Conservation (phyloP, 2,888 invertebrate species). For the Nephrotoma flavescens region DNA sequence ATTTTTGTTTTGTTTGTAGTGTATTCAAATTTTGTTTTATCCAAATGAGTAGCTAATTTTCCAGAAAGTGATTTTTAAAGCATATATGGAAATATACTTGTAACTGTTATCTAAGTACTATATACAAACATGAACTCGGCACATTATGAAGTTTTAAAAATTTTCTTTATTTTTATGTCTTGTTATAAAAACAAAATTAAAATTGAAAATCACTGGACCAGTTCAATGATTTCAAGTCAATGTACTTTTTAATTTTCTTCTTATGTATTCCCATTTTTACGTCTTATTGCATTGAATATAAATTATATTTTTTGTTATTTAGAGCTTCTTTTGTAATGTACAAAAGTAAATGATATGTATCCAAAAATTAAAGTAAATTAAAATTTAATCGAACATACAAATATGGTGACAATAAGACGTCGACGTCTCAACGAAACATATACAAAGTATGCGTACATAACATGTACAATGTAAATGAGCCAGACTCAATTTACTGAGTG, state of each 20-base stretch:
- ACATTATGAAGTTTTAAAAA: neutral
- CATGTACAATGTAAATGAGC: neutral
- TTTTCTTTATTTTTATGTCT: neutral
- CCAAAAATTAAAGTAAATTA: neutral
- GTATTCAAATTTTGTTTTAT: neutral
- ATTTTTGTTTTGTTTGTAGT: slow-evolving; percentile 7
- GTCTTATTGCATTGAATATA: neutral
- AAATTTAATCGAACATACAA: neutral
- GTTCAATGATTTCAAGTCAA: neutral
- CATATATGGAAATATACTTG: no score
- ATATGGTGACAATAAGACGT: neutral
- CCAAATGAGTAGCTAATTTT: neutral
- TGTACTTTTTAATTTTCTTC: neutral
- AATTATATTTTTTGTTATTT: neutral
- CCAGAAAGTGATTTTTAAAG: neutral
- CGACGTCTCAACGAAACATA: neutral
- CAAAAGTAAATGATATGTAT: neutral
- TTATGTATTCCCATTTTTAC: neutral
- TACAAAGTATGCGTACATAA: neutral
- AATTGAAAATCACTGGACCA: neutral
- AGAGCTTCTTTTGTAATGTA: neutral
- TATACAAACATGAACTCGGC: no score
- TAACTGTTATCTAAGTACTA: no score
- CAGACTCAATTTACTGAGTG: neutral
- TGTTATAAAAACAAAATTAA: neutral